Evolutionary conservation across 64 coral and sea anemone genomes (phyloP).

Genomic region (Porites australiensis): DNA sequence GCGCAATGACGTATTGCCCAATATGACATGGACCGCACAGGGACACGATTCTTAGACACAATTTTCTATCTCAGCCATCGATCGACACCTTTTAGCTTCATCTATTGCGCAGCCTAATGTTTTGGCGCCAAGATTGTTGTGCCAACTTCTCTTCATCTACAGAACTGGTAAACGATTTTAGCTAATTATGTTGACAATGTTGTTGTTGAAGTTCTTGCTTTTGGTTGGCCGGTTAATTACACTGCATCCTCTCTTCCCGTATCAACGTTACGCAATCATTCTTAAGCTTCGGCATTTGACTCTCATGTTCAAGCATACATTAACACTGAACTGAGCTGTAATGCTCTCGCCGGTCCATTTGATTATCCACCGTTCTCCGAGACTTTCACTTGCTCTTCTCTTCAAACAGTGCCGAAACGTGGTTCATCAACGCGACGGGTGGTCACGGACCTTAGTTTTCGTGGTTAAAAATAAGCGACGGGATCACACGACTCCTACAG

Average conservation of each 20-base stretch:
- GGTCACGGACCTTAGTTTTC: conserved; percentile 45
- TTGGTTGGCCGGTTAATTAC: conserved; percentile 37
- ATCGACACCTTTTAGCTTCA: conserved; percentile 5
- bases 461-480: too few species aligned
- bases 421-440: neutral
- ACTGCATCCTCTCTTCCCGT: neutral
- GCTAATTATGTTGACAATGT: conserved; percentile 1
- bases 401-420: conserved; percentile 15
- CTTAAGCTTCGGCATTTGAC: neutral
- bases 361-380: neutral
- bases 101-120: neutral
- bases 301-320: conserved; percentile 19
- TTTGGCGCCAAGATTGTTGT: conserved; percentile 15
- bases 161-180: neutral
- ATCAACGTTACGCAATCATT: conserved; percentile 23
- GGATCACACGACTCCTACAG: too few species aligned
- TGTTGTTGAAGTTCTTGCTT: conserved; percentile 20
- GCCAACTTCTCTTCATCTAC: neutral
- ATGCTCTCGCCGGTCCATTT: conserved; percentile 18
- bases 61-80: neutral
- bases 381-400: neutral
- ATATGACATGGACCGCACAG: neutral
- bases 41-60: neutral
- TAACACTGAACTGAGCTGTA: neutral
- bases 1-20: too few species aligned